Percentiles rank a stretch among this genome's conserved stretches.
Conservation (phyloP, 2,888 invertebrate species). For the Tetropium fuscum region DNA sequence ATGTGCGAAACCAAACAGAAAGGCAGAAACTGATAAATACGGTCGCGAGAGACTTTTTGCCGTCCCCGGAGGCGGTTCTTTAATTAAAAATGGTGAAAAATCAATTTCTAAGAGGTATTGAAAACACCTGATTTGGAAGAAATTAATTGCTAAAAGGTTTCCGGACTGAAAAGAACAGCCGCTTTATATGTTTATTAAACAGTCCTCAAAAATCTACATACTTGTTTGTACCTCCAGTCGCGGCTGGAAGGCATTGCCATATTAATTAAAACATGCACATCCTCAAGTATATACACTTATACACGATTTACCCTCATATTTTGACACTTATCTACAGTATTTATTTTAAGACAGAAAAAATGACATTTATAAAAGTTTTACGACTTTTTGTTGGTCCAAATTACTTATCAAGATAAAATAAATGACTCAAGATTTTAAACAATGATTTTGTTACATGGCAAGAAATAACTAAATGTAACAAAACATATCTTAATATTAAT, state of each 20-base stretch:
- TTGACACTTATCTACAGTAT: too few relatives aligned
- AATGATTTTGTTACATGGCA: too few relatives aligned
- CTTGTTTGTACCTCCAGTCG: neutral
- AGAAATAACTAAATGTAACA: too few relatives aligned
- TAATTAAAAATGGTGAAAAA: constrained; percentile 60
- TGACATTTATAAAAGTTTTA: too few relatives aligned
- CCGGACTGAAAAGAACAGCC: constrained; percentile 42
- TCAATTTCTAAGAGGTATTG: constrained; percentile 59
- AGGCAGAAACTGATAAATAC: constrained; percentile 56
- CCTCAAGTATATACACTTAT: constrained; percentile 7
- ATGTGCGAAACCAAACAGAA: constrained; percentile 54
- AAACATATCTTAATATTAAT: too few relatives aligned
- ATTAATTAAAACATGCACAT: constrained; percentile 22
- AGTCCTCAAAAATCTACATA: constrained; percentile 26
- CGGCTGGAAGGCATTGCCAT: neutral
- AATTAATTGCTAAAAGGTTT: constrained; percentile 57
- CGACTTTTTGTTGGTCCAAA: too few relatives aligned
- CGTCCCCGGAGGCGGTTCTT: constrained; percentile 49
- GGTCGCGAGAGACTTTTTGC: constrained; percentile 36
- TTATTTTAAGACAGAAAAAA: too few relatives aligned
- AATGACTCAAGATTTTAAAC: too few relatives aligned
- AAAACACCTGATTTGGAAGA: constrained; percentile 61
- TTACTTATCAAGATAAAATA: too few relatives aligned
- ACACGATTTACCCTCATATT: too few relatives aligned
- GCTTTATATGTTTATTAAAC: constrained; percentile 37